Conservation (phyloP, 2,888 invertebrate species). For the Apodemia duryi region DNA sequence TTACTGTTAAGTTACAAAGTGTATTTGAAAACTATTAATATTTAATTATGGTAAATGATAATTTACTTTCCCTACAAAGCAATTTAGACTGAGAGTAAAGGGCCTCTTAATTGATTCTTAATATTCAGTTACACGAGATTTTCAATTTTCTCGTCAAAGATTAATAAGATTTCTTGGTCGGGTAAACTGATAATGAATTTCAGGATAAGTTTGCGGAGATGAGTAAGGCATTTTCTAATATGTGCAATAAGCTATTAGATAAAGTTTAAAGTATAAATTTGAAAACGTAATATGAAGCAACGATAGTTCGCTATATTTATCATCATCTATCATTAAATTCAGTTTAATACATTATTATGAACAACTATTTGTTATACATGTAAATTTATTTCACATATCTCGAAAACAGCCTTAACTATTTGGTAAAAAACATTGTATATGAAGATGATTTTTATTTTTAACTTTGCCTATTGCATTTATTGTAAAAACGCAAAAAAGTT, state of each 20-base stretch:
- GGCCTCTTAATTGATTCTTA: constrained; percentile 45
- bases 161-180: constrained; percentile 69
- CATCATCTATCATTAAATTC: too few species aligned
- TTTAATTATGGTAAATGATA: constrained; percentile 9
- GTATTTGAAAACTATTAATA: constrained; percentile 12
- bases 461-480: too few species aligned
- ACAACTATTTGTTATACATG: too few species aligned
- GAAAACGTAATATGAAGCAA: too few species aligned
- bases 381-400: too few species aligned
- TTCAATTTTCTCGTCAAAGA: constrained; percentile 66
- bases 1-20: neutral
- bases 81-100: constrained; percentile 29
- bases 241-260: neutral
- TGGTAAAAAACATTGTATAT: too few species aligned
- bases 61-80: constrained; percentile 15
- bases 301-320: too few species aligned
- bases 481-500: too few species aligned
- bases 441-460: too few species aligned
- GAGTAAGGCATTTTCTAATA: constrained; percentile 27
- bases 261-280: too few species aligned
- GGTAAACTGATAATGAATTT: constrained; percentile 72
- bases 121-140: constrained; percentile 71
- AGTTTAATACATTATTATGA: too few species aligned
- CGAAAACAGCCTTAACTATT: too few species aligned
- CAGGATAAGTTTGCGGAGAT: constrained; percentile 42